Evolutionary conservation across 2,797 vertebrate genomes (phyloP).

Genomic region (Melanotaenia pygmaea): DNA sequence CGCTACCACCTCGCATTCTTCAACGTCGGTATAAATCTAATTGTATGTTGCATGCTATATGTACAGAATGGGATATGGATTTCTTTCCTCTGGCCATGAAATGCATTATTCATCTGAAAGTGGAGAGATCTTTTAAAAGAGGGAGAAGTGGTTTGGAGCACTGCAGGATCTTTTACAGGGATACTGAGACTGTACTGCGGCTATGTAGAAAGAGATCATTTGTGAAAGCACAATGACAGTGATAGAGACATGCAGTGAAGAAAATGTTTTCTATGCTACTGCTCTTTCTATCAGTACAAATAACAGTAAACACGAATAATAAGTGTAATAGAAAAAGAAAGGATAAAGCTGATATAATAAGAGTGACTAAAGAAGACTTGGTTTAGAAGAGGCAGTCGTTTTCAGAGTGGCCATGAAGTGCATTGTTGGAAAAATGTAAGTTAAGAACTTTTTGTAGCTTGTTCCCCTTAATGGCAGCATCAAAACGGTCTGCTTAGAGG

Average conservation of each 20-base stretch:
- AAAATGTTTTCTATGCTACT: background rate
- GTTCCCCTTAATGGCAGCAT: constrained; percentile 16
- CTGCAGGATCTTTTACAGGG: constrained; percentile 51
- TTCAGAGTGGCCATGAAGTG: constrained; percentile 32
- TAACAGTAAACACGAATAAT: background rate
- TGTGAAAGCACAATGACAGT: constrained; percentile 5
- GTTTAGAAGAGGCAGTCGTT: constrained; percentile 19
- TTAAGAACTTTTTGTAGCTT: constrained; percentile 35
- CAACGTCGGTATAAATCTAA: constrained; percentile 23
- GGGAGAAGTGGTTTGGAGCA: constrained; percentile 45
- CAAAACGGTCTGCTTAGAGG: constrained; percentile 8
- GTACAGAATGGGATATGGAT: constrained; percentile 48
- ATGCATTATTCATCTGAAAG: constrained; percentile 65
- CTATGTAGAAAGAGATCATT: constrained; percentile 17
- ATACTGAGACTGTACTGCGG: constrained; percentile 27
- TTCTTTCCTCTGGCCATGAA: constrained; percentile 26
- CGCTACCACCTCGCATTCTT: background rate
- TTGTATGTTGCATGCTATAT: constrained; percentile 32
- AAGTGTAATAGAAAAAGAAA: background rate
- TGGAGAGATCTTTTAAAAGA: constrained; percentile 56
- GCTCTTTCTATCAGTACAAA: background rate
- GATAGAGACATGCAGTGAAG: background rate
- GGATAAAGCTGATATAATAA: constrained; percentile 1
- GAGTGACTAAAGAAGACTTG: background rate
- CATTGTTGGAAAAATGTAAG: constrained; percentile 12